These are phyloP conservation scores for Python bivittatus DNA, from an alignment of 2,113 vertebrate species.

Conservation along the genomic window DNA sequence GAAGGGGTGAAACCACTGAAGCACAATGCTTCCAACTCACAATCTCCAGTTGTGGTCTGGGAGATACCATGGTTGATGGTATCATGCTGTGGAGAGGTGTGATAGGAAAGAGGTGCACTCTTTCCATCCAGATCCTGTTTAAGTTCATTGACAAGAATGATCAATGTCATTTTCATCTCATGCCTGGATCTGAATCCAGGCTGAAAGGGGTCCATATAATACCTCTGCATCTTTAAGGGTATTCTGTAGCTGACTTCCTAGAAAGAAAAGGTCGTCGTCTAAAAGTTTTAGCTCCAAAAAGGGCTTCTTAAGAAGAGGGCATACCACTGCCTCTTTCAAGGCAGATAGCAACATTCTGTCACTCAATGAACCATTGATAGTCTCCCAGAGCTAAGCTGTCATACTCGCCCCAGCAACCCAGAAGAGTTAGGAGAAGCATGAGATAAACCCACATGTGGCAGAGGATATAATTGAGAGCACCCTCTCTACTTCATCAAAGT, in stretches of 20 bases:
- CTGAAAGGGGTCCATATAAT: background rate
- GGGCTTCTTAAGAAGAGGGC: background rate
- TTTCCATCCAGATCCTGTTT: background rate
- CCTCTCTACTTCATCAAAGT: too few relatives aligned
- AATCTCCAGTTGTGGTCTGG: too few relatives aligned
- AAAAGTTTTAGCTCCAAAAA: background rate
- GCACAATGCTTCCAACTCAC: too few relatives aligned
- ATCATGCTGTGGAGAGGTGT: background rate
- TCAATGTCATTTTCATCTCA: background rate
- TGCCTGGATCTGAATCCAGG: background rate
- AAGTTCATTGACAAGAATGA: background rate
- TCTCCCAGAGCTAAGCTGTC: background rate
- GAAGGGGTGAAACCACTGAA: too few relatives aligned
- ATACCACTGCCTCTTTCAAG: background rate
- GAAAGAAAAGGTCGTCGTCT: background rate
- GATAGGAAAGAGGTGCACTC: background rate
- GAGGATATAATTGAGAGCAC: too few relatives aligned
- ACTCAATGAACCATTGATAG: background rate
- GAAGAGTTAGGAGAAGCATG: background rate
- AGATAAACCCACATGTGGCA: background rate
- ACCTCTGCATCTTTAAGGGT: background rate
- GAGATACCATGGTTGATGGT: too few relatives aligned
- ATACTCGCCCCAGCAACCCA: background rate
- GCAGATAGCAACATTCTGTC: background rate
- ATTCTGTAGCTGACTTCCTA: background rate